These are phyloP conservation scores for Drosophila fuyamai DNA, from an alignment of 1,140 invertebrate species.

Conservation along the genomic window DNA sequence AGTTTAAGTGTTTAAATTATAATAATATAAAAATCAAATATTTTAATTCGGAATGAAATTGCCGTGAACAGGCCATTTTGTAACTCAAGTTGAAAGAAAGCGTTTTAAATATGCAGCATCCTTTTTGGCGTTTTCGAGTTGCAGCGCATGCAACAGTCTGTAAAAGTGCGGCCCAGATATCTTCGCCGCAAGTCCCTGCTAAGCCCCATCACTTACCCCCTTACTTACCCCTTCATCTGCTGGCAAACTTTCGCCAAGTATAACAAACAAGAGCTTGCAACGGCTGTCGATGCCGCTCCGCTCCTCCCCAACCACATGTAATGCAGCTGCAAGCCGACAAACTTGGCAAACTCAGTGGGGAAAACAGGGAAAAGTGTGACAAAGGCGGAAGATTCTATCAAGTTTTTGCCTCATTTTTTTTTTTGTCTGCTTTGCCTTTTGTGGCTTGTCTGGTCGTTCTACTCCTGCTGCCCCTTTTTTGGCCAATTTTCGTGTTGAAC, in stretches of 20 bases:
- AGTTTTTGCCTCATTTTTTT: conserved; percentile 49
- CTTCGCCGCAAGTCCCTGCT: conserved; percentile 12
- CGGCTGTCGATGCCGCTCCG: conserved; percentile 62
- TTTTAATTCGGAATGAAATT: too few relatives aligned
- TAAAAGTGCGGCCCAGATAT: conserved; percentile 12
- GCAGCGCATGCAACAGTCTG: conserved; percentile 60
- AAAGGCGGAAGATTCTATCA: conserved; percentile 57
- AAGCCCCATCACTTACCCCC: not conserved
- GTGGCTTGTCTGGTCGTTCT: conserved; percentile 32
- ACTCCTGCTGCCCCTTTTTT: not conserved
- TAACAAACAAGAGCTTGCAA: conserved; percentile 62
- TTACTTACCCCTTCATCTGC: conserved; percentile 2
- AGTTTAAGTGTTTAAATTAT: too few relatives aligned
- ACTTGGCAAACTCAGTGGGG: conserved; percentile 52
- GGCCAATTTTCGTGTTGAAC: conserved; percentile 60
- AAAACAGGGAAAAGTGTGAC: conserved; percentile 11
- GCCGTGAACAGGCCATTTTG: too few relatives aligned
- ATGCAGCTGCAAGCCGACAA: conserved; percentile 69
- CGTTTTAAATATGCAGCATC: not conserved
- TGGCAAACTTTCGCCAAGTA: conserved; percentile 61
- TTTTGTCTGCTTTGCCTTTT: conserved; percentile 11
- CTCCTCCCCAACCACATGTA: conserved; percentile 62
- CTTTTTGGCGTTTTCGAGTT: not conserved
- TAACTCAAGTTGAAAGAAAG: not conserved
- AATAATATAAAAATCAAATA: too few relatives aligned